These are phyloP conservation scores for Harpegnathos saltator DNA, from an alignment of 1,140 invertebrate species.

Conservation along the genomic window DNA sequence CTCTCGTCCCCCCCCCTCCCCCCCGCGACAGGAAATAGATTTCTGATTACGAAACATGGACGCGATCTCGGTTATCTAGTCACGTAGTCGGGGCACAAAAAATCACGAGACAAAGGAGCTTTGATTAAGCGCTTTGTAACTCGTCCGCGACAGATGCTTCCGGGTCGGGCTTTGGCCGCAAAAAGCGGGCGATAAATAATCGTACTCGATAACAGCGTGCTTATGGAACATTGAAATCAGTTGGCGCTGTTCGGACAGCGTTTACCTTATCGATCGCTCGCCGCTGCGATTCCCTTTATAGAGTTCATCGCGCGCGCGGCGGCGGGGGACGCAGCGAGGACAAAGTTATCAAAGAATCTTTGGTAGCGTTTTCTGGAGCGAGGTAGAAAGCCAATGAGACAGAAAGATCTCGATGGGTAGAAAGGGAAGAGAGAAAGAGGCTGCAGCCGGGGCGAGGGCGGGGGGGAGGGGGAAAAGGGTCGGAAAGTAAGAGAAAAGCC, in stretches of 20 bases:
- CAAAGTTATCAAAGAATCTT: constrained; percentile 53
- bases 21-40: no score
- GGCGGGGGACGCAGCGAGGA: not conserved
- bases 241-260: constrained; percentile 30
- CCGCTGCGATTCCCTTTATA: constrained; percentile 23
- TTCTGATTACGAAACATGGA: no score
- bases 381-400: constrained; percentile 20
- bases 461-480: no score
- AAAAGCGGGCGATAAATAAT: constrained; percentile 39
- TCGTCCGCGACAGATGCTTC: no score
- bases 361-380: not conserved
- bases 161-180: no score
- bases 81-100: no score
- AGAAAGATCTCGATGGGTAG: constrained; percentile 2
- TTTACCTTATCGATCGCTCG: constrained; percentile 54
- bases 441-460: no score
- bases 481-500: no score
- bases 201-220: constrained; percentile 14
- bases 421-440: constrained; percentile 1
- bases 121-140: no score
- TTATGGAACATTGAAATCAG: constrained; percentile 55
- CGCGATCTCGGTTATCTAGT: no score
- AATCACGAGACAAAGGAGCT: no score
- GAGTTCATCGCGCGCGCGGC: not conserved
- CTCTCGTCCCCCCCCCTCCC: no score